Conservation (phyloP, 2,888 invertebrate genomes). For the Nomada fabriciana region DNA sequence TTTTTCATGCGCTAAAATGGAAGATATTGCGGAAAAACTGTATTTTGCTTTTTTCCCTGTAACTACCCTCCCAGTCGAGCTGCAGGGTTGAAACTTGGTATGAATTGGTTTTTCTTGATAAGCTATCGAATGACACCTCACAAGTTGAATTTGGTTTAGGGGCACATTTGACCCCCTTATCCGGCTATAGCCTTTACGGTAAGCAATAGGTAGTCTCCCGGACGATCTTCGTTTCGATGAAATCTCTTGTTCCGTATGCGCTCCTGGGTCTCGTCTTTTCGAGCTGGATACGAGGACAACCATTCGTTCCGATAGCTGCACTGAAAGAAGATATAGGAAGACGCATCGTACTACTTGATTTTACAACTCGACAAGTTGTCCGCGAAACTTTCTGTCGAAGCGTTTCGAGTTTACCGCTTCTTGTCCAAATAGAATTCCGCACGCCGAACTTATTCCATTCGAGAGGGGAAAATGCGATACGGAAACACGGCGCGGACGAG, state of each 20-base stretch:
- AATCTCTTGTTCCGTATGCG: conserved; percentile 45
- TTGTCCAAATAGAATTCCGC: conserved; percentile 79
- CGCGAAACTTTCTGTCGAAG: conserved; percentile 73
- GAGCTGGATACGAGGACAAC: conserved; percentile 37
- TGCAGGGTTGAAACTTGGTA: no score
- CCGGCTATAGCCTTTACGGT: no score
- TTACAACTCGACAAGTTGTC: conserved; percentile 73
- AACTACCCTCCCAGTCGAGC: no score
- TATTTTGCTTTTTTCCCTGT: no score
- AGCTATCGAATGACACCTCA: no score
- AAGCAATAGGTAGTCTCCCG: conserved; percentile 28
- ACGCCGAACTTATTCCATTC: conserved; percentile 75
- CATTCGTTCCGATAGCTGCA: conserved; percentile 52
- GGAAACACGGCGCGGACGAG: background rate
- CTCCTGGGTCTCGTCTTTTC: conserved; percentile 18
- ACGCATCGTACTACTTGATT: conserved; percentile 72
- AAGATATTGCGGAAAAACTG: no score
- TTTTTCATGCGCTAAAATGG: no score
- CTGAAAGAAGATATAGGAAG: conserved; percentile 9
- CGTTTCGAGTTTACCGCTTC: conserved; percentile 77
- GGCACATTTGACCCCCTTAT: no score
- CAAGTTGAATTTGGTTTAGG: no score
- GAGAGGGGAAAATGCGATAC: conserved; percentile 11
- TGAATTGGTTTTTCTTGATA: no score
- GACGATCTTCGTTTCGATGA: conserved; percentile 41